phyloP scores from a whole-genome alignment of 2,888 invertebrate species.

The Nemoura dubitans region DNA sequence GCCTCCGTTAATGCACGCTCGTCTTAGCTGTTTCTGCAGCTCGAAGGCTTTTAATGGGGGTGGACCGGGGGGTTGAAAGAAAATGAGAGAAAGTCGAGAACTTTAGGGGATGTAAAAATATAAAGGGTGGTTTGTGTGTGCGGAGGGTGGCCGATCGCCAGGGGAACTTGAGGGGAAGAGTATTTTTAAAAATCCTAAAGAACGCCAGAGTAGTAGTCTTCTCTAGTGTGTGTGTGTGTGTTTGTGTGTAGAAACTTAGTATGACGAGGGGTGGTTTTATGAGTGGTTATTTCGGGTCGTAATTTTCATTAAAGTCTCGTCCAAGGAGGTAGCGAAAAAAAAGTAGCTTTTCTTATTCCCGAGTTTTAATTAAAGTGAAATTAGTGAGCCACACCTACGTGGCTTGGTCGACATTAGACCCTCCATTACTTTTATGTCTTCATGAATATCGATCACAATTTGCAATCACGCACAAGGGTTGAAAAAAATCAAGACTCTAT shows the following conservation, averaged over 20 bases:
- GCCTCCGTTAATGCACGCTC: slow-evolving; percentile 50
- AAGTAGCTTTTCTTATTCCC: slow-evolving; percentile 16
- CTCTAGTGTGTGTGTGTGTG: neutral
- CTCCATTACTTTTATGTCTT: neutral
- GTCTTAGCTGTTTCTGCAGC: slow-evolving; percentile 24
- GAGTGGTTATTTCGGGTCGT: slow-evolving; percentile 36
- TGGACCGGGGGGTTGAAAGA: slow-evolving; percentile 34
- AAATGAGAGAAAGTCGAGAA: slow-evolving; percentile 32
- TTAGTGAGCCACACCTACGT: slow-evolving; percentile 38
- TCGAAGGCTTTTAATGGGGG: slow-evolving; percentile 37
- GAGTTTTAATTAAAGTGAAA: slow-evolving; percentile 37
- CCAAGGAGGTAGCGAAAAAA: neutral
- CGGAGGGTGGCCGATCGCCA: slow-evolving; percentile 40
- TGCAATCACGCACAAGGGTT: neutral
- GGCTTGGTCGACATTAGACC: neutral
- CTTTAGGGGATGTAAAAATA: slow-evolving; percentile 34
- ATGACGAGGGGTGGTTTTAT: slow-evolving; percentile 21
- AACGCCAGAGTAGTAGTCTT: neutral
- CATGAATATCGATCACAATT: neutral
- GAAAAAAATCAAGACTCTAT: neutral
- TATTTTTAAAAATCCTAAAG: slow-evolving; percentile 38
- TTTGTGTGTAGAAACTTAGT: neutral
- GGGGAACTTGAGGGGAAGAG: slow-evolving; percentile 33
- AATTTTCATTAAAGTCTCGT: slow-evolving; percentile 33
- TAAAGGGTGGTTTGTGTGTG: slow-evolving; percentile 34